These are phyloP conservation scores for Diloba caeruleocephala DNA, from an alignment of 2,888 invertebrate species.

Conservation along the genomic window DNA sequence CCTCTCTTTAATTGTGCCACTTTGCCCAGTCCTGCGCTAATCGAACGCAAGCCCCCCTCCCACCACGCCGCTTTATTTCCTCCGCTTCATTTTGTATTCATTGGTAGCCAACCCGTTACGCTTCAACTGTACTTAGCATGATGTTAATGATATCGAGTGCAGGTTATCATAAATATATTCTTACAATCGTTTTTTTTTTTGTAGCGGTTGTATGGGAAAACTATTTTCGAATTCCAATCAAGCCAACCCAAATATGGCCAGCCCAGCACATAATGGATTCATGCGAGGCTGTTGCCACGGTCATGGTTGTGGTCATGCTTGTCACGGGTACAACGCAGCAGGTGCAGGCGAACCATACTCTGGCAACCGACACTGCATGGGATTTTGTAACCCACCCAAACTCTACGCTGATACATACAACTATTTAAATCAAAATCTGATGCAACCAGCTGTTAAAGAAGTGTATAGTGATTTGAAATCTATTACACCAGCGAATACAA, in stretches of 20 bases:
- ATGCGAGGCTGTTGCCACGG: slow-evolving; percentile 64
- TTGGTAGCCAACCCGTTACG: too few species aligned
- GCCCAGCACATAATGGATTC: slow-evolving; percentile 61
- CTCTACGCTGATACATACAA: slow-evolving; percentile 78
- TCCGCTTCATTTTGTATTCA: too few species aligned
- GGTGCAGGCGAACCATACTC: slow-evolving; percentile 64
- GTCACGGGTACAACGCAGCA: slow-evolving; percentile 51
- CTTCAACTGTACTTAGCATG: too few species aligned
- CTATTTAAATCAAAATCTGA: slow-evolving; percentile 76
- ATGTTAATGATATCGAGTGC: too few species aligned
- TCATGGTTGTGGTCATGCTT: slow-evolving; percentile 52
- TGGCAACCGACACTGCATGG: slow-evolving; percentile 58
- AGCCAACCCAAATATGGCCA: slow-evolving; percentile 46
- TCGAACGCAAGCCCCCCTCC: too few species aligned
- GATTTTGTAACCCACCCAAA: slow-evolving; percentile 73
- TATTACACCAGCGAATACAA: slow-evolving; percentile 74
- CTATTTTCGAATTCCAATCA: slow-evolving; percentile 69
- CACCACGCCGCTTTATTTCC: too few species aligned
- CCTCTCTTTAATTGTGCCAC: too few species aligned
- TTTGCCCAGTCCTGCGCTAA: too few species aligned
- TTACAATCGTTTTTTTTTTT: too few species aligned
- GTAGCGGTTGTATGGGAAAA: slow-evolving; percentile 85
- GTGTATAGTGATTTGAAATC: slow-evolving; percentile 79
- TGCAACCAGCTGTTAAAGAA: slow-evolving; percentile 81
- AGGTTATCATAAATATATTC: too few species aligned